phyloP scores from a whole-genome alignment of 1,140 invertebrate species.

The Leptinotarsa undecemlineata region DNA sequence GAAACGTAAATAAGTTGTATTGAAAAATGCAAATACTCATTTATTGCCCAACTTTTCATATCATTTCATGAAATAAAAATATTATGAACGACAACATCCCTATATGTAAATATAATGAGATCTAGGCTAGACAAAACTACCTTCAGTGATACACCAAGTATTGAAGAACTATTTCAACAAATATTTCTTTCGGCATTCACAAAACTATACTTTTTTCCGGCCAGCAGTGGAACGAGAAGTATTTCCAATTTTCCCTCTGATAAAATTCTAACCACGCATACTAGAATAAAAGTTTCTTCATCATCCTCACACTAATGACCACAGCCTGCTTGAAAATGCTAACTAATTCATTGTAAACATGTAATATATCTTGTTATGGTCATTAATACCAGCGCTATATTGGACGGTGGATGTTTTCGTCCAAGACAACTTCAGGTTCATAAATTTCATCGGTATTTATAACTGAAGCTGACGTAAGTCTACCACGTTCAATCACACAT shows the following conservation, averaged over 20 bases:
- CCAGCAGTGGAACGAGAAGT: background rate
- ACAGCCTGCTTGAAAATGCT: conserved; percentile 5
- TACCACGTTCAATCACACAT: background rate
- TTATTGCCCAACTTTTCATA: too few species aligned
- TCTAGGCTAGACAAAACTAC: too few species aligned
- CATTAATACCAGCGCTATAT: conserved; percentile 3
- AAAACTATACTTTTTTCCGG: background rate
- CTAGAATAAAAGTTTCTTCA: background rate
- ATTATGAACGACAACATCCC: too few species aligned
- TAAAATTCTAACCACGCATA: background rate
- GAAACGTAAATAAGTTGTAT: too few species aligned
- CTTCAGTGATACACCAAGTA: too few species aligned
- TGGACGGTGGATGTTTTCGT: background rate
- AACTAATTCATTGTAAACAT: conserved; percentile 6
- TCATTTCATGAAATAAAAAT: too few species aligned
- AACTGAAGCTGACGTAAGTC: conserved; percentile 1
- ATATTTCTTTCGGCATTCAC: background rate
- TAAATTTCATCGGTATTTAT: conserved; percentile 1
- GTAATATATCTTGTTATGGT: conserved; percentile 4
- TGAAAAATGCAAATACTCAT: too few species aligned
- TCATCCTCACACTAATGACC: background rate
- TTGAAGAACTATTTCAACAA: background rate
- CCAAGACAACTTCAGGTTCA: conserved; percentile 1
- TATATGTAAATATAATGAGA: too few species aligned
- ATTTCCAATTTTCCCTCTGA: background rate